Conservation (phyloP, 92 coral and sea anemone genomes). For the Bergia puertoricense region DNA sequence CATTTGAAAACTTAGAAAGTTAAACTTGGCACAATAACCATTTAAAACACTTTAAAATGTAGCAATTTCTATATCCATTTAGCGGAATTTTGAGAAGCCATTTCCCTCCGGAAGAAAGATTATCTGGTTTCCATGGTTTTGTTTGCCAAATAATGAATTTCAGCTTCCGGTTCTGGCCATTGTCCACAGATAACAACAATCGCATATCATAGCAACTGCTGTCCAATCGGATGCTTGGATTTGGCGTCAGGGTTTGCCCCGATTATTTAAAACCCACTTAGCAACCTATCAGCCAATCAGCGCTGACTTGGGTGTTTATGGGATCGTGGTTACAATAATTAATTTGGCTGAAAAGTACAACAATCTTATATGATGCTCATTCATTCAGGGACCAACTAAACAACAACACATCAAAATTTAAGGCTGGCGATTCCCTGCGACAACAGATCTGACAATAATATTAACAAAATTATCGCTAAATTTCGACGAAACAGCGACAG, state of each 20-base stretch:
- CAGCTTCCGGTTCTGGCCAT: slow-evolving; percentile 3
- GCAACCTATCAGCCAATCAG: slow-evolving; percentile 86
- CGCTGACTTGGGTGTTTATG: slow-evolving; percentile 71
- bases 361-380: slow-evolving; percentile 68
- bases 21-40: not conserved
- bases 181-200: slow-evolving; percentile 65
- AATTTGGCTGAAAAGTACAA: slow-evolving; percentile 62
- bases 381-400: slow-evolving; percentile 45
- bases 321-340: slow-evolving; percentile 76
- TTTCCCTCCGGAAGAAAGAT: not conserved
- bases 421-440: slow-evolving; percentile 1
- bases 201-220: slow-evolving; percentile 74
- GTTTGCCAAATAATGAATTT: slow-evolving; percentile 15
- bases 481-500: not conserved
- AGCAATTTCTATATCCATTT: not conserved
- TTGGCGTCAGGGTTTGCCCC: slow-evolving; percentile 74
- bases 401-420: not conserved
- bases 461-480: not conserved
- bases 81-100: not conserved
- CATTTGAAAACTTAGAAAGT: not conserved
- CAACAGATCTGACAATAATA: not conserved
- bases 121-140: slow-evolving; percentile 32
- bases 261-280: slow-evolving; percentile 51
- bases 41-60: not conserved
- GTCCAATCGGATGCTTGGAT: slow-evolving; percentile 60